Evolutionary conservation across 2,888 invertebrate species (phyloP).

Genomic region (Scelioninae gen. 1): DNA sequence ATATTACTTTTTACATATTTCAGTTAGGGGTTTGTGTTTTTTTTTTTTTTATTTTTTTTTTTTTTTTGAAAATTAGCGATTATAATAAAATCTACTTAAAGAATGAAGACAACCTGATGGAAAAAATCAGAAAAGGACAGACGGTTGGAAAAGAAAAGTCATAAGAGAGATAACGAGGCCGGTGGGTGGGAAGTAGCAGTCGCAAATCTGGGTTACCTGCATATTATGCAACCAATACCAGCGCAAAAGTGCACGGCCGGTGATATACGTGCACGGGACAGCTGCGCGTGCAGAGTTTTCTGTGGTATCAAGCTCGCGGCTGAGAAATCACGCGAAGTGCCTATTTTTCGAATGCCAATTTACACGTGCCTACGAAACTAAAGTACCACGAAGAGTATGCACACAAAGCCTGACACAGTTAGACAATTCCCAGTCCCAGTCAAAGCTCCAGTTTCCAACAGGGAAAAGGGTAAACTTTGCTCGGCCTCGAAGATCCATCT

Average conservation of each 20-base stretch:
- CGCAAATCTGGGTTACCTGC: conserved; percentile 70
- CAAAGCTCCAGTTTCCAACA: conserved; percentile 8
- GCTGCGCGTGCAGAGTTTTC: conserved; percentile 42
- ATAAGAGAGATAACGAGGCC: conserved; percentile 68
- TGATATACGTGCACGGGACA: conserved; percentile 60
- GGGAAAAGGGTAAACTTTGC: conserved; percentile 17
- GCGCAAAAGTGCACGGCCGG: conserved; percentile 52
- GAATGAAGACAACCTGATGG: neutral
- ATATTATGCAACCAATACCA: conserved; percentile 69
- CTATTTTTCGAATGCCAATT: conserved; percentile 59
- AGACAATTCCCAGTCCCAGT: neutral
- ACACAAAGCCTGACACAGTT: conserved; percentile 46
- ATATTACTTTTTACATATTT: no score
- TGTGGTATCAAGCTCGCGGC: conserved; percentile 29
- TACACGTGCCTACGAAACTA: conserved; percentile 17
- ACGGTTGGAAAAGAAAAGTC: conserved; percentile 59
- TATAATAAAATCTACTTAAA: neutral
- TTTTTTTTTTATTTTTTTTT: no score
- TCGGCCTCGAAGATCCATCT: no score
- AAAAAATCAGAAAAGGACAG: conserved; percentile 38
- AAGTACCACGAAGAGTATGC: no score
- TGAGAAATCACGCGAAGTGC: conserved; percentile 57
- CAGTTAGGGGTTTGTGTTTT: no score
- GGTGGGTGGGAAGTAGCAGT: conserved; percentile 67
- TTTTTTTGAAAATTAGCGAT: no score